Base-by-base conservation (phyloP, 1,140 invertebrate genomes). In the Plectus sambesii region DNA sequence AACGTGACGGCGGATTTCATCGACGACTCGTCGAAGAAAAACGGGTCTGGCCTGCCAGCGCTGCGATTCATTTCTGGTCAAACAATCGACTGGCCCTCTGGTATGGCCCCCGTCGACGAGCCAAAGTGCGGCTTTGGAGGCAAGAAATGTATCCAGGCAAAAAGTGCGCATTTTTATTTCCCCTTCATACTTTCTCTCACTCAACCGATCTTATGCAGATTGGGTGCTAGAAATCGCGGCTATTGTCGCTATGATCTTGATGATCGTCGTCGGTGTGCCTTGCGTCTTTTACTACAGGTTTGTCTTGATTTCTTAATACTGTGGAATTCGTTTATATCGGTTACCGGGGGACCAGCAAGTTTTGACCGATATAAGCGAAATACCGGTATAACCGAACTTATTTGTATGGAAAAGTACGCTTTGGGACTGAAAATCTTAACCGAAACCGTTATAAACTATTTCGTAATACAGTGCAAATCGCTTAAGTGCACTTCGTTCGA, bases 91-190 rank as follows among this genome's bases (percentile, higher is more conserved):
- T 94, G 88, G 89, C 80, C 83, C 0, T 79, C 80, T 17, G 82
- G 79, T n/a, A 72, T 72, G 22, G 81, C 82, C 52, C 89, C 89
- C 1, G 78, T 81, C 53, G 88, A 88, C 63, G 86, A 93, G 66
- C 90, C 90, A 0, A 81, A 79, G 20, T 97, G 90, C 68, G 90
- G 89, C 9, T 97, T 90, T 68, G 73, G 82, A 23, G 84, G 82
- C 36, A 78, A 80, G 59, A 78, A 78, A 56, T 83, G 82, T 61
- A 35, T 29, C 17, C n/a, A n/a, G n/a, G n/a, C n/a, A n/a, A n/a
- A n/a, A n/a, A n/a, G n/a, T n/a, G n/a, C n/a, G n/a, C n/a, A n/a
- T n/a, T n/a, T n/a, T n/a, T n/a, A 46, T 27, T 15, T 53, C 2
- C 23, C 8, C 39, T 26, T 27, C 12, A 30, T 49, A 25, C 27